phyloP scores from a whole-genome alignment of 2,797 vertebrate species.

The Falco cherrug region DNA sequence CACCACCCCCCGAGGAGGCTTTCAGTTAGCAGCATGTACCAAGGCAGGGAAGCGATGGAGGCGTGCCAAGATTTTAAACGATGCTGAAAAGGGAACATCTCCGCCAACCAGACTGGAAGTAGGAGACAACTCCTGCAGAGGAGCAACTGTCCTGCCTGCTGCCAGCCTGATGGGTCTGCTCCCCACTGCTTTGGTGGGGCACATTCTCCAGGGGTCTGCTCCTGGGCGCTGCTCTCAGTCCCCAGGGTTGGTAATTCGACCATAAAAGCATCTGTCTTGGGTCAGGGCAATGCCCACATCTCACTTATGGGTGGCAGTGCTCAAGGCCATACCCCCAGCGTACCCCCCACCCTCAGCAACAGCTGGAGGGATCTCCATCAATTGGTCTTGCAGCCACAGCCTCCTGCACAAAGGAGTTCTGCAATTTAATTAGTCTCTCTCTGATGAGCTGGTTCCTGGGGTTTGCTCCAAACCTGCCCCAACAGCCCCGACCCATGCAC shows the following conservation, averaged over 20 bases:
- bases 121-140: conserved; percentile 40
- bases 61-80: conserved; percentile 30
- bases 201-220: no score
- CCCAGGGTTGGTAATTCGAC: not conserved
- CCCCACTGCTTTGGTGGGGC: not conserved
- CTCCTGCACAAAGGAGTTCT: not conserved
- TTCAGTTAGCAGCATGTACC: conserved; percentile 12
- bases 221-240: not conserved
- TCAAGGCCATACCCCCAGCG: not conserved
- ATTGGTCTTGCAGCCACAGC: not conserved
- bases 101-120: conserved; percentile 46
- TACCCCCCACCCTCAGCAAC: no score
- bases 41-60: conserved; percentile 22
- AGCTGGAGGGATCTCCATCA: not conserved
- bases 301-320: not conserved
- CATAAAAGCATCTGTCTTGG: not conserved
- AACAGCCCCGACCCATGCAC: rapidly evolving
- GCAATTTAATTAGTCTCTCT: not conserved
- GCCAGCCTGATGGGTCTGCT: not conserved
- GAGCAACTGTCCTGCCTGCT: conserved; percentile 17
- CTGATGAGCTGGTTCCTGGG: not conserved
- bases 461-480: not conserved
- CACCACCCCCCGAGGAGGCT: conserved; percentile 21
- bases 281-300: not conserved
- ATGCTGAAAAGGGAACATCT: conserved; percentile 31